Evolutionary conservation across 2,797 vertebrate genomes (phyloP), one percentile per base, ranked within the genome.

Genomic region (Danio albolineatus): DNA sequence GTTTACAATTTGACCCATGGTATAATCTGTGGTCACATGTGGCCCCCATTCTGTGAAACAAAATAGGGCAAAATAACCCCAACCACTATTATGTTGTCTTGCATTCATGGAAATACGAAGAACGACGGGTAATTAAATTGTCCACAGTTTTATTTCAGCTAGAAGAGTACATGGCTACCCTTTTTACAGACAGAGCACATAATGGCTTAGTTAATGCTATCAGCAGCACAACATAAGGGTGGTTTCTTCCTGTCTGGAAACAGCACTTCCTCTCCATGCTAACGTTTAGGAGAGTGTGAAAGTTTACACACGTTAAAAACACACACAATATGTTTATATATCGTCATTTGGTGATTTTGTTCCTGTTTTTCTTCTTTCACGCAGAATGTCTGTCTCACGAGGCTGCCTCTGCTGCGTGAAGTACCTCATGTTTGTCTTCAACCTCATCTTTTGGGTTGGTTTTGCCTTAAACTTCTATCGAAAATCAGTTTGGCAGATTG

Each of bases 361-460:
- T 41, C 43, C 44, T 76, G 65, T 82, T 60, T 74, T 46, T 82
- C 36, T 56, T 81, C 44, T 87, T 65, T 71, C 79, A 82, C 80
- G 51, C 89, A 95, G 94, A 87, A 95, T 96, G 94, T 90, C 92
- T 0, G 90, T 82, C 78, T 94, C 93, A 21, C 89, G 84, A 70
- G 88, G 84, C 66, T 95, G 94, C 85, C 87, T 96, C 65, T 93
- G 93, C 83, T 96, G 94, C n/a, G 92, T 96, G 84, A 96, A 96
- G 86, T 95, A 95, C 79, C 87, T 95, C 84, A 95, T 96, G 94
- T 96, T 96, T 85, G 85, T 95, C 89, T 96, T 96, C 79, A 96
- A 96, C 86, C 94, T 96, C 84, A 92, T 95, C 86, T 96, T 96
- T 89, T 96, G 95, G 95, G 95, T 96, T 17, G 92, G 95, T 94